Evolutionary conservation across 2,113 vertebrate genomes (phyloP), one percentile per base, ranked within the genome.

Genomic region (Trogon melanurus): DNA sequence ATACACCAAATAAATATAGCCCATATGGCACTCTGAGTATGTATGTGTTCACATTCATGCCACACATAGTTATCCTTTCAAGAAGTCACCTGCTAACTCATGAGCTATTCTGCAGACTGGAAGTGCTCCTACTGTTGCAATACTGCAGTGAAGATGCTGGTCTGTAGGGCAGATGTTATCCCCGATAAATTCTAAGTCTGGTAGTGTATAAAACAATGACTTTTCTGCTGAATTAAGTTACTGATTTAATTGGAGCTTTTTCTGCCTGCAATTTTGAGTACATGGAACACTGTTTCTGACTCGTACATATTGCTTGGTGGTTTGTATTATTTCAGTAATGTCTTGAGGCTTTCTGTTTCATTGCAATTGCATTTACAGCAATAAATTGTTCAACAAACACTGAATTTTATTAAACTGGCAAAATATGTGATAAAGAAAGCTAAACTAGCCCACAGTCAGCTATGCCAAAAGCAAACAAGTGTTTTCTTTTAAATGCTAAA

Each of bases 331-430:
- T 92, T 93, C 61, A 87, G 91, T 69, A 91, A 86, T 81, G 86
- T 94, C 96, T 93, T 78, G 79, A 97, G 94, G 83, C 86, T 93
- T 95, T 97, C 91, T 72, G 48, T 93, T 95, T 89, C 89, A 85
- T 75, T 87, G 92, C 69, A 93, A 81, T 92, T 88, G 91, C 83
- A 79, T 93, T 95, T 92, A 69, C 57, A 91, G 84, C 89, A 92
- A 93, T 96, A 95, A 95, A 91, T 75, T 84, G 80, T 91, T 92
- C 86, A 91, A 89, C 83, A 95, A 96, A 95, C 53, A 91, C 76
- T 75, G 84, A 93, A 78, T 89, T 93, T 95, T 95, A 95, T 96
- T 97, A 95, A 97, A 94, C 86, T 95, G 84, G 89, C 48, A 91
- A 97, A 95, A 93, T 89, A 95, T 50, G 57, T 81, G 86, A 95